Evolutionary conservation across 2,888 invertebrate genomes (phyloP).

Genomic region (Synergus umbraculus): DNA sequence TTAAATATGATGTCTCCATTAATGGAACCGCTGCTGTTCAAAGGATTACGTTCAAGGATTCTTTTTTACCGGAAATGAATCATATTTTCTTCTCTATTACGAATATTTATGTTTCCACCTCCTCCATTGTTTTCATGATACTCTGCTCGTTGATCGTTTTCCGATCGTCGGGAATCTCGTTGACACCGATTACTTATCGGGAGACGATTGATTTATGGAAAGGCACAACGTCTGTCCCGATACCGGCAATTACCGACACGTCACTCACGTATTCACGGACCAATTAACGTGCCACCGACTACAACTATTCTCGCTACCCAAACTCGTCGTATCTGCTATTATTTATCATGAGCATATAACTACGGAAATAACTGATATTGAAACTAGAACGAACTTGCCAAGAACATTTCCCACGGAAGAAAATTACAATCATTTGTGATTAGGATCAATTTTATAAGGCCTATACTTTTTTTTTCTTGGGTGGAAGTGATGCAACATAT

Average conservation of each 20-base stretch:
- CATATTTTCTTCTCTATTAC: conserved; percentile 2
- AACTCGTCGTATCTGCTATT: conserved; percentile 24
- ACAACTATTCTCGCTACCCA: conserved; percentile 36
- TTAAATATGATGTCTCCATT: conserved; percentile 11
- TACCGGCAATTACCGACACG: conserved; percentile 31
- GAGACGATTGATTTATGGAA: conserved; percentile 33
- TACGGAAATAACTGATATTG: conserved; percentile 16
- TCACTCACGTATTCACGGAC: conserved; percentile 38
- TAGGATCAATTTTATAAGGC: background rate
- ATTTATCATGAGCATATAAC: background rate
- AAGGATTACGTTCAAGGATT: conserved; percentile 28
- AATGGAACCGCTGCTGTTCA: conserved; percentile 25
- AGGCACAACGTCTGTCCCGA: conserved; percentile 34
- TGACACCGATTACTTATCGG: conserved; percentile 41
- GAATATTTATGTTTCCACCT: background rate
- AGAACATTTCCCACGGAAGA: conserved; percentile 4
- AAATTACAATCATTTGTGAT: background rate
- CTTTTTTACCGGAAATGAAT: conserved; percentile 23
- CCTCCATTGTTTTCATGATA: conserved; percentile 19
- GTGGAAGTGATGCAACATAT: background rate
- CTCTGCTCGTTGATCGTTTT: conserved; percentile 24
- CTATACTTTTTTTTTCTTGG: background rate
- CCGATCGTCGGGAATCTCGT: conserved; percentile 29
- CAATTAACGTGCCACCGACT: conserved; percentile 36
- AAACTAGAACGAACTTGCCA: conserved; percentile 16